phyloP scores from a whole-genome alignment of 2,797 vertebrate genomes.

The Hafferia zeledoni region DNA sequence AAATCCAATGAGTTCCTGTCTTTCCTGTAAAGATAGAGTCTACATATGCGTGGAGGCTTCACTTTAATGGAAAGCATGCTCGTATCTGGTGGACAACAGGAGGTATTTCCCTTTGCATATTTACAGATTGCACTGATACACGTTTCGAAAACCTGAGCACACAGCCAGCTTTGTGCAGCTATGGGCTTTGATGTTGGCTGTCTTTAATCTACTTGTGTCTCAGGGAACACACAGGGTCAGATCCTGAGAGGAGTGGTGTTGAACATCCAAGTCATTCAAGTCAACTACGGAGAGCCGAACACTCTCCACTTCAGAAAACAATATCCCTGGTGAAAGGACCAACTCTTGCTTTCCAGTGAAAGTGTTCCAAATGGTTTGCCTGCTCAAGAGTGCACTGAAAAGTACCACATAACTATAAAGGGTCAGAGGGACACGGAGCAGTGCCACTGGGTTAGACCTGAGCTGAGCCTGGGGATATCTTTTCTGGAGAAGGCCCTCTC shows the following conservation, averaged over 20 bases:
- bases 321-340: not conserved
- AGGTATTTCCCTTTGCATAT: slow-evolving; percentile 17
- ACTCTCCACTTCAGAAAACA: not conserved
- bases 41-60: not conserved
- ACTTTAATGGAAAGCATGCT: not conserved
- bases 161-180: not conserved
- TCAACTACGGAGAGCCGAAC: not conserved
- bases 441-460: not conserved
- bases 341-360: not conserved
- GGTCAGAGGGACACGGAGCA: not conserved
- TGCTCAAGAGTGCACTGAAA: not conserved
- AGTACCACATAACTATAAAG: not conserved
- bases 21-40: not conserved
- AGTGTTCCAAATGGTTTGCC: not conserved
- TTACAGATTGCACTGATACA: not conserved
- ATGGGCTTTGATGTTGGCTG: not conserved
- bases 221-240: not conserved
- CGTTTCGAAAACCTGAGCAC: not conserved
- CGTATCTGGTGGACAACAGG: slow-evolving; percentile 1
- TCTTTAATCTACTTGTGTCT: not conserved
- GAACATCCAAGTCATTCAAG: not conserved
- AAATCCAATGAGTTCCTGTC: not conserved
- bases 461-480: not conserved
- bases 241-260: not conserved
- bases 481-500: not conserved